Evolutionary conservation across 2,888 invertebrate genomes (phyloP).

Genomic region (Drosophila kuntzei): DNA sequence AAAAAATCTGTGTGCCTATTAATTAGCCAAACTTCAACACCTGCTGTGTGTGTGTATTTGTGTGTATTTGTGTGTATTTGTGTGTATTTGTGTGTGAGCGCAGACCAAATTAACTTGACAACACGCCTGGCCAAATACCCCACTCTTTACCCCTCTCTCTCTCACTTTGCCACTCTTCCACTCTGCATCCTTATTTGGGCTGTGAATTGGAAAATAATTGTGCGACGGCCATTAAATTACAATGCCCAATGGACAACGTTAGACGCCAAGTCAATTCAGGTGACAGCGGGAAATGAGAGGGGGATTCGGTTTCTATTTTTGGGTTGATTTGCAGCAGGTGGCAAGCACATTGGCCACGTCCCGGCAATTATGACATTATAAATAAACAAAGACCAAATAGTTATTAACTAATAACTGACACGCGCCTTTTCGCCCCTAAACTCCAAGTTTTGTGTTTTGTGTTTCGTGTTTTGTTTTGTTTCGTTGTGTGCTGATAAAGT

Average conservation of each 20-base stretch:
- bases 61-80: conserved; percentile 50
- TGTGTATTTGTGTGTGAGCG: conserved; percentile 49
- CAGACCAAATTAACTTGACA: conserved; percentile 72
- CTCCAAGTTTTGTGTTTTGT: conserved; percentile 16
- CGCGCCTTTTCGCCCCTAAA: conserved; percentile 17
- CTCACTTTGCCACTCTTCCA: background rate
- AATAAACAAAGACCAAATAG: conserved; percentile 77
- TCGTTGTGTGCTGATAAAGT: conserved; percentile 34
- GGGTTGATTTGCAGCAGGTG: conserved; percentile 54
- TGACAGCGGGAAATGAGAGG: background rate
- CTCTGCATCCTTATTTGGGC: conserved; percentile 50
- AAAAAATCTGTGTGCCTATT: conserved; percentile 76
- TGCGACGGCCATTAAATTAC: conserved; percentile 76
- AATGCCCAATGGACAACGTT: conserved; percentile 65
- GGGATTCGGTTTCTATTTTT: conserved; percentile 27
- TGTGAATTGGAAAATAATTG: conserved; percentile 78
- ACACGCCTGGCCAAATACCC: conserved; percentile 37
- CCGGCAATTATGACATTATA: conserved; percentile 73
- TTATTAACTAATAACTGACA: conserved; percentile 76
- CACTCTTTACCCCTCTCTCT: background rate
- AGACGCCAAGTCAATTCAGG: background rate
- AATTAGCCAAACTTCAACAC: conserved; percentile 79
- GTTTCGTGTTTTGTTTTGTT: conserved; percentile 3
- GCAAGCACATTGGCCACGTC: conserved; percentile 58
- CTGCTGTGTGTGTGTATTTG: conserved; percentile 62